Conservation (phyloP, 2,888 invertebrate genomes). For the Eumacrocentrus americanus region DNA sequence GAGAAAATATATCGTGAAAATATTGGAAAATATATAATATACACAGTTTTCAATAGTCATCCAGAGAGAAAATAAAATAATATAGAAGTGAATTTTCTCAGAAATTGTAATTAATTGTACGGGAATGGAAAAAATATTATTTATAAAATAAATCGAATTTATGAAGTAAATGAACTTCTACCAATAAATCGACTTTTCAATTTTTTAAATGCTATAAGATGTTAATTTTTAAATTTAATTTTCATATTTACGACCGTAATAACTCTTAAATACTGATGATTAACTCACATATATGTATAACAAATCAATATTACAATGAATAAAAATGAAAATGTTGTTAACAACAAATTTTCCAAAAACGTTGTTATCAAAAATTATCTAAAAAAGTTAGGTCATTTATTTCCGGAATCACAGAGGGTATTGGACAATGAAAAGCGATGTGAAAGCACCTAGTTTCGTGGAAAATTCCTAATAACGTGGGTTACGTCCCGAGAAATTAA, state of each 20-base stretch:
- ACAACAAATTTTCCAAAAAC: background rate
- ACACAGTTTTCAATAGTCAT: background rate
- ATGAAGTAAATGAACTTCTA: background rate
- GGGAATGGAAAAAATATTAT: background rate
- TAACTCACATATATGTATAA: no score
- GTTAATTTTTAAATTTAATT: background rate
- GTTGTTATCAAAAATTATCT: background rate
- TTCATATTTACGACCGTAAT: background rate
- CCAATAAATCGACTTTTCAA: no score
- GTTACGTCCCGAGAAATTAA: background rate
- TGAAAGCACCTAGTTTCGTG: background rate
- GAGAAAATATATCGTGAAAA: background rate
- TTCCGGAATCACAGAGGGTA: background rate
- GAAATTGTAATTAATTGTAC: background rate
- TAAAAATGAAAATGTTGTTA: background rate
- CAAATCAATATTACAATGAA: no score
- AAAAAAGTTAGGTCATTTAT: background rate
- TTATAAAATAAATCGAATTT: background rate
- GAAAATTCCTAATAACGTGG: conserved; percentile 4
- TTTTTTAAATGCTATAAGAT: no score
- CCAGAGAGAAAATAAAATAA: background rate
- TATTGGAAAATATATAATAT: background rate
- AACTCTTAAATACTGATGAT: no score
- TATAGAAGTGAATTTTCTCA: background rate
- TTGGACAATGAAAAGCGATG: background rate